Base-by-base conservation (phyloP, 2,888 invertebrate genomes). In the Cyclophora punctaria region DNA sequence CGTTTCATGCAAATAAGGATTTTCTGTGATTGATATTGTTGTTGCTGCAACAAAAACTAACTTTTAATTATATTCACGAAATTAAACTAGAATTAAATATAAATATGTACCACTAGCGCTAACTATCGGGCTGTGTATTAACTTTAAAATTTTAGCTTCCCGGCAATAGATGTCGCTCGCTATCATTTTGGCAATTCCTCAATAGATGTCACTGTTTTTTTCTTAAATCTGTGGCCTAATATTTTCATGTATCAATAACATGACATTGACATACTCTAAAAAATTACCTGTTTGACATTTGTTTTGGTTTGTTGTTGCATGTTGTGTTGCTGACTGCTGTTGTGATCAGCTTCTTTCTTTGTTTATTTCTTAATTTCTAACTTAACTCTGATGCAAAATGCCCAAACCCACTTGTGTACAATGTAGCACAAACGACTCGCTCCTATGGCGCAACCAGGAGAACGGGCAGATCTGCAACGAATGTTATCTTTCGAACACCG, bases 401-500 rank as follows among this genome's bases (percentile, higher is more conserved):
- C 89, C 89, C 20, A 88, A 88, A 64, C 93, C 93, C 7, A 90
- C 90, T 57, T 95, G 95, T 73, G 80, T 90, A 47, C 92, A 93
- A 72, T 95, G 95, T 73, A 91, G 90, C 57, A 89, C 91, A 6
- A 91, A 89, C 34, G 93, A 94, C 64, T 93, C 93, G 1, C 82
- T 93, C 6, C 85, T 95, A 53, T 96, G 96, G 96, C 92, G 94
- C 34, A 92, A 91, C 56, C 90, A 92, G 1, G 93, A 93, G 54
- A 90, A 91, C 65, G 95, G 94, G 0, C 93, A 93, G 71, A 90
- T 95, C 57, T 96, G 96, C 69, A 92, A 94, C 69, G 90, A 92
- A 48, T 96, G 96, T 71, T 90, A 92, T 56, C 90, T 92, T 46
- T 53, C 91, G 2, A 83, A 82, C 61, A 71, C 76, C 6, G 70